A percentile compares a stretch with the other conserved stretches of the same genome.
Conservation (phyloP, 2,888 invertebrate species). For the Apocheima hispidaria region DNA sequence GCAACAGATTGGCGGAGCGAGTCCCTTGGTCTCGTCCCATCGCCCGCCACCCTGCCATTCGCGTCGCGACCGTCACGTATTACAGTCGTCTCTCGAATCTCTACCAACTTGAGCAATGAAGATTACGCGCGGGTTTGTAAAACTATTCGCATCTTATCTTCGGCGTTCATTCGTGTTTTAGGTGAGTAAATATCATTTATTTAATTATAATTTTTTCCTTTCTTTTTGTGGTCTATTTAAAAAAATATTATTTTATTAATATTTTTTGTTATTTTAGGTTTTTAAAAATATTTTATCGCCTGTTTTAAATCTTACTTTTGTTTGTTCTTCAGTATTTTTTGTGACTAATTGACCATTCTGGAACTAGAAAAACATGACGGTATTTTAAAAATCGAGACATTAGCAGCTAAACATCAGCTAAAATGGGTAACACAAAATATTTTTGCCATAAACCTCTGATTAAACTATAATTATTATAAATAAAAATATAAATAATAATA, state of each 20-base stretch:
- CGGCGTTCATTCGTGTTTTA: conserved; percentile 13
- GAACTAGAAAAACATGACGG: no score
- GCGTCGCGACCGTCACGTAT: conserved; percentile 53
- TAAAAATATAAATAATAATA: no score
- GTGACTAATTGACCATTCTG: neutral
- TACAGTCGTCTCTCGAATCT: conserved; percentile 31
- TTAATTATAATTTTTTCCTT: neutral
- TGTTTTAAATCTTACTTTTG: neutral
- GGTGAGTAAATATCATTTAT: conserved; percentile 16
- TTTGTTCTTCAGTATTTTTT: neutral
- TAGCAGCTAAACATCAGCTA: no score
- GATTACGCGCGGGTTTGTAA: conserved; percentile 24
- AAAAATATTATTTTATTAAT: neutral
- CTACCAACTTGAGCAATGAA: conserved; percentile 49
- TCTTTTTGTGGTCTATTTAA: neutral
- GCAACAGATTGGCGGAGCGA: conserved; percentile 65
- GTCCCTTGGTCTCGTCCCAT: conserved; percentile 43
- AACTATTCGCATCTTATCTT: conserved; percentile 11
- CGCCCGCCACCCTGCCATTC: conserved; percentile 49
- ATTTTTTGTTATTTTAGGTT: neutral
- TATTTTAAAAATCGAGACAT: no score
- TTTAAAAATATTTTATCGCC: neutral
- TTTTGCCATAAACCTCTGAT: no score
- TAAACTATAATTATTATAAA: no score
- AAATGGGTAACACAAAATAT: no score